Evolutionary conservation across 2,113 vertebrate species (phyloP).

Genomic region (Rutilus rutilus): DNA sequence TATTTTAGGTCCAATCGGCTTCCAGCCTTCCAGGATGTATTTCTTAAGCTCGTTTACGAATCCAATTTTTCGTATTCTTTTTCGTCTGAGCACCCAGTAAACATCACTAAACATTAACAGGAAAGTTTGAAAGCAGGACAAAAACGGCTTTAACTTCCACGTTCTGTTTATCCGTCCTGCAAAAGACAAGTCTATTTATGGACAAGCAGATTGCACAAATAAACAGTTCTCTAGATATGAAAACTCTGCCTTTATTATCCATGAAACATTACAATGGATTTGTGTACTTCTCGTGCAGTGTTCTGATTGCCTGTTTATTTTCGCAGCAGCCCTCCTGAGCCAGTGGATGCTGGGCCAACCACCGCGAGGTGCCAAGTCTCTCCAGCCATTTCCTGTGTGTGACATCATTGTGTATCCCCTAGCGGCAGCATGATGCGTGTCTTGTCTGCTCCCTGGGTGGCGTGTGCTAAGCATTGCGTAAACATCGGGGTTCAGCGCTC

Average conservation of each 20-base stretch:
- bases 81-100: conserved; percentile 59
- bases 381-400: conserved; percentile 85
- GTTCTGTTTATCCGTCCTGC: conserved; percentile 94
- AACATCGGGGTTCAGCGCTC: conserved; percentile 34
- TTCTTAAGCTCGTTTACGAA: conserved; percentile 6
- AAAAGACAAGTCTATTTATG: conserved; percentile 94
- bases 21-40: neutral
- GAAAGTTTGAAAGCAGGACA: conserved; percentile 88
- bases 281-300: conserved; percentile 88
- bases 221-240: conserved; percentile 89
- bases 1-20: conserved; percentile 5
- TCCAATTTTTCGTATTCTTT: conserved; percentile 32
- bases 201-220: conserved; percentile 95
- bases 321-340: conserved; percentile 84
- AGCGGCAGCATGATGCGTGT: conserved; percentile 71
- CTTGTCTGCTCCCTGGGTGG: conserved; percentile 83
- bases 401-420: conserved; percentile 89
- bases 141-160: conserved; percentile 87
- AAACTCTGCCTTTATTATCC: conserved; percentile 97
- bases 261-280: conserved; percentile 90
- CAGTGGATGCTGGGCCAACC: conserved; percentile 86
- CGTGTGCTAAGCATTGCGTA: conserved; percentile 46
- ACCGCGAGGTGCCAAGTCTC: conserved; percentile 83
- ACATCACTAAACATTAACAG: conserved; percentile 96
- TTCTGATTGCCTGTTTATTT: conserved; percentile 99